These are phyloP conservation scores for Ferdinandea cuprea DNA, from an alignment of 2,888 invertebrate genomes.

Conservation along the genomic window DNA sequence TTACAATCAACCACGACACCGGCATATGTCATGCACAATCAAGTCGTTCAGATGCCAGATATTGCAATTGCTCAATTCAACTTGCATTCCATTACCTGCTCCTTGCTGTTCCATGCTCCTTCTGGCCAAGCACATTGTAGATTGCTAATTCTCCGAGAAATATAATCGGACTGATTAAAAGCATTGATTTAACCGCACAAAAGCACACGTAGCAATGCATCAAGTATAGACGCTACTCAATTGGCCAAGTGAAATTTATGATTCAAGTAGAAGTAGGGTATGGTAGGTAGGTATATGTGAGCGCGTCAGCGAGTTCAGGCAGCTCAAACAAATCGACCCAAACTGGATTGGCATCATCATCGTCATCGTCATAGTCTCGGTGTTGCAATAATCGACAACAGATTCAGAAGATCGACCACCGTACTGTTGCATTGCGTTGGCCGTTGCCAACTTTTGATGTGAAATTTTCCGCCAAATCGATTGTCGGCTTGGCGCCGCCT, in stretches of 20 bases:
- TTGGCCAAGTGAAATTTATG: slow-evolving; percentile 36
- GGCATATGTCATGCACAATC: background rate
- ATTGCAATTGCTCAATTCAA: slow-evolving; percentile 42
- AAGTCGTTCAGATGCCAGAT: background rate
- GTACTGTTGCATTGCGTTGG: slow-evolving; percentile 16
- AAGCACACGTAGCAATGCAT: slow-evolving; percentile 55
- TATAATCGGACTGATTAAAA: slow-evolving; percentile 57
- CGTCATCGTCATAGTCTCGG: slow-evolving; percentile 19
- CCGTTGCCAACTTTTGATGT: slow-evolving; percentile 62
- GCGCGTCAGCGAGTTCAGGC: slow-evolving; percentile 30
- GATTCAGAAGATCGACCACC: slow-evolving; percentile 15
- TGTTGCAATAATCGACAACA: slow-evolving; percentile 21
- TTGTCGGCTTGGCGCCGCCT: slow-evolving; percentile 68
- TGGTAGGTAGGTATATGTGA: slow-evolving; percentile 2
- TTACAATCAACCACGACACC: too few relatives aligned
- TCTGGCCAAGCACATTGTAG: background rate
- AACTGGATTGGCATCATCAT: slow-evolving; percentile 44
- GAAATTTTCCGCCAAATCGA: slow-evolving; percentile 74
- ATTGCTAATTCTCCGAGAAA: slow-evolving; percentile 25
- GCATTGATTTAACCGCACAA: slow-evolving; percentile 58
- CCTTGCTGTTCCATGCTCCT: background rate
- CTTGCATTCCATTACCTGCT: background rate
- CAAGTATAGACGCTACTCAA: slow-evolving; percentile 26
- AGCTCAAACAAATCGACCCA: slow-evolving; percentile 44
- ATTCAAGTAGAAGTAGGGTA: slow-evolving; percentile 25